These are phyloP conservation scores for Notodonta dromedarius DNA, from an alignment of 2,888 invertebrate species.

Conservation along the genomic window DNA sequence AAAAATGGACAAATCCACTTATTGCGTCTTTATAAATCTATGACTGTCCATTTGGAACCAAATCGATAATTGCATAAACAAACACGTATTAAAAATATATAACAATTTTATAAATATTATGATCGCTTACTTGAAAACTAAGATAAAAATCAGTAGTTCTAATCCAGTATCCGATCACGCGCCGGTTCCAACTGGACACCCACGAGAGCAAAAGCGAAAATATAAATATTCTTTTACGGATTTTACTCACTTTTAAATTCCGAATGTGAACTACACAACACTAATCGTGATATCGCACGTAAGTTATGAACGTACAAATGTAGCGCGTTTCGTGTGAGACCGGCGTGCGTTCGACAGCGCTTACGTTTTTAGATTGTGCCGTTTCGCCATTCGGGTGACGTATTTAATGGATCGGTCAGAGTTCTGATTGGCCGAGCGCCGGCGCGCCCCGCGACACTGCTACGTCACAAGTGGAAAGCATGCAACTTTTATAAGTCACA, in stretches of 20 bases:
- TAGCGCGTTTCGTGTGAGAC: conserved; percentile 32
- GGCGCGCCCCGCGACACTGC: conserved; percentile 73
- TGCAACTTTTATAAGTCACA: conserved; percentile 42
- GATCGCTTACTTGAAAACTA: conserved; percentile 44
- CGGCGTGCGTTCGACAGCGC: conserved; percentile 63
- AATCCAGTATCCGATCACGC: conserved; percentile 49
- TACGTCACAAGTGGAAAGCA: conserved; percentile 73
- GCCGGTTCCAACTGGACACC: conserved; percentile 46
- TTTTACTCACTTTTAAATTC: conserved; percentile 63
- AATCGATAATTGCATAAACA: conserved; percentile 29
- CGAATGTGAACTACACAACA: conserved; percentile 38
- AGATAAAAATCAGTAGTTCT: conserved; percentile 36
- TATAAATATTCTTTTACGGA: conserved; percentile 23
- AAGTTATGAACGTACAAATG: conserved; percentile 33
- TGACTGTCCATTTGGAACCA: conserved; percentile 50
- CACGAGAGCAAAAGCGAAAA: conserved; percentile 24
- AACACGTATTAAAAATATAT: conserved; percentile 21
- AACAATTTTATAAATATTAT: conserved; percentile 22
- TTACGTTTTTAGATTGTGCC: conserved; percentile 64
- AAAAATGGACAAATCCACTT: conserved; percentile 15
- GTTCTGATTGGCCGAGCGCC: conserved; percentile 58
- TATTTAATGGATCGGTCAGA: conserved; percentile 63
- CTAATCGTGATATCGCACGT: conserved; percentile 26
- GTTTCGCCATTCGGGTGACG: conserved; percentile 54
- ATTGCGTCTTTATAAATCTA: conserved; percentile 15